Evolutionary conservation across 2,797 vertebrate species (phyloP), one percentile per base, ranked within the genome.

Genomic region (Manis crassicaudata): DNA sequence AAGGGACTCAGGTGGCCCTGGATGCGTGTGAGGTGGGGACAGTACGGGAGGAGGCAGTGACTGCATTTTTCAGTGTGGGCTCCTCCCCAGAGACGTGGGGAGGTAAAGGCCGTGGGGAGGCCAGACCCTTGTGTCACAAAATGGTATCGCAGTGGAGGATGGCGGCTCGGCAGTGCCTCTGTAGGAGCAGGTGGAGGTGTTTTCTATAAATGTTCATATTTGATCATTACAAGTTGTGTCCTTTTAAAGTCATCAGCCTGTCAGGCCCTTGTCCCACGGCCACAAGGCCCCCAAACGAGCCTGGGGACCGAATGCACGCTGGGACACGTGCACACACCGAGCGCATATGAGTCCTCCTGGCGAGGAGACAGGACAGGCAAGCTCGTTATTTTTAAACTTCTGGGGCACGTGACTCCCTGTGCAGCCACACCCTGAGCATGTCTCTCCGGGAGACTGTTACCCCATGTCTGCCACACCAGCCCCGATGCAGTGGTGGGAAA

Each of bases 171-270:
- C 96, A 56, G 94, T 95, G 83, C 95, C 80, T 93, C 96, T 52
- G 13, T 72, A 84, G 97, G 94, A 92, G 95, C 93, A 90, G 94
- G 94, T 52, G 95, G 97, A 94, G 90, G 75, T 88, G 73, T 97
- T 97, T 95, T 97, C 97, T 97, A 58, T 85, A 95, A 97, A 91
- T 94, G 95, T 97, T 98, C 94, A 96, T 97, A 86, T 96, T 96
- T 97, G 97, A 88, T 97, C 97, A 97, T 97, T 97, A 94, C 96
- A 95, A 97, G 97, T 97, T 95, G 82, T 76, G 81, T 90, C 96
- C 86, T 94, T 82, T 92, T 81, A 85, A 91, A 90, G 76, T 92
- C 62, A 23, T 65, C 80, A 94, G 92, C 94, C 88, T 96, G 87
- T 79, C 83, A 75, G 88, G 81, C 56, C 35, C 93, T 95, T 95